Base-by-base conservation (phyloP, 2,888 invertebrate genomes). In the Idaea biselata region DNA sequence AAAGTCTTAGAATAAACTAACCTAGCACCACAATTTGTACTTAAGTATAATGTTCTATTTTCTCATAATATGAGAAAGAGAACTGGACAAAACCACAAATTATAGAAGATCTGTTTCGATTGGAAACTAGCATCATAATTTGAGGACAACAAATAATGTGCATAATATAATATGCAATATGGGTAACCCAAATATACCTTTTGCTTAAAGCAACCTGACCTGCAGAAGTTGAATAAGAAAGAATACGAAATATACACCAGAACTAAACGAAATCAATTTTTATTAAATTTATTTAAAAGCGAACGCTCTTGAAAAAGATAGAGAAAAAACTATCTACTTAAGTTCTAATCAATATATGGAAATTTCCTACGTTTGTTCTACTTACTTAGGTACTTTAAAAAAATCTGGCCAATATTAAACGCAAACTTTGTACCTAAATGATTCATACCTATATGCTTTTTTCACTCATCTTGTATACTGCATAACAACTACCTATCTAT, bases 31-130 rank as follows among this genome's bases (percentile, higher is more conserved):
- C 44, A 44, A 44, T 60, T 60, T 62, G 55, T 59, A 62, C 59
- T 44, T 44, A 44, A 44, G 3, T 14, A 7, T 44, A 44, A 8
- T 32, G 60, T 64, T 64, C 60, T 62, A 53, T 55, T 58, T 55
- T 62, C 60, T 64, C 62, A 53, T 58, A 55, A 18, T 8, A n/a
- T 58, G 62, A 60, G 64, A 64, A 7, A 62, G 60, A 58, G 58
- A 64, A 64, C 58, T 59, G 11, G n/a, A 33, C 25, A 54, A 59
- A 61, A 25, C 55, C 60, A 62, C 60, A 61, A 54, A 55, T 14
- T 54, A 54, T 44, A 57, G 32, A 54, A 53, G 7, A 32, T 44
- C 44, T 44, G 44, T 44, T 44, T 44, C 44, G 8, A 8, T 14
- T 44, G 8, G 44, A 44, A 44, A 44, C 44, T 25, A 44, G 44